Percentiles rank a stretch among this genome's conserved stretches.
Conservation (phyloP, 2,797 vertebrate species). For the Etheostoma perlongum region DNA sequence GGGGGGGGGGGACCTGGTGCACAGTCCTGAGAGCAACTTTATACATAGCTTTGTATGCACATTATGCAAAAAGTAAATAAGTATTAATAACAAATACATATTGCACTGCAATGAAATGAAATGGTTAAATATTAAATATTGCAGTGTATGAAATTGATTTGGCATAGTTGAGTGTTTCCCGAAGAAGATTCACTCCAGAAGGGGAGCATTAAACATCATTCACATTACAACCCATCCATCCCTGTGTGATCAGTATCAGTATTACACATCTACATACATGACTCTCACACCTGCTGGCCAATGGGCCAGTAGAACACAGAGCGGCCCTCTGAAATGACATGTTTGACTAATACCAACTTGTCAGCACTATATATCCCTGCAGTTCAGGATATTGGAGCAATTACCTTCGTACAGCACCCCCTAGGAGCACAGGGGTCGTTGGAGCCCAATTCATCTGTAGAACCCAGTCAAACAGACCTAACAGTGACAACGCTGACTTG, state of each 20-base stretch:
- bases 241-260: slow-evolving; percentile 53
- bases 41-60: too few species aligned
- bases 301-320: slow-evolving; percentile 36
- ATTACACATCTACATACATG: slow-evolving; percentile 39
- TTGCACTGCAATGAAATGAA: too few species aligned
- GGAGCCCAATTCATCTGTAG: slow-evolving; percentile 71
- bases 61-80: too few species aligned
- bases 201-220: slow-evolving; percentile 1
- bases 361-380: slow-evolving; percentile 75
- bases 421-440: slow-evolving; percentile 59
- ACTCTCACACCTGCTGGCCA: slow-evolving; percentile 63
- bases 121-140: too few species aligned
- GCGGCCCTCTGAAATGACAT: slow-evolving; percentile 61
- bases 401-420: slow-evolving; percentile 72
- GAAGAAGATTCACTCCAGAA: not conserved
- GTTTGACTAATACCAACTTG: slow-evolving; percentile 79
- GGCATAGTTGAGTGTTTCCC: not conserved
- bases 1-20: too few species aligned
- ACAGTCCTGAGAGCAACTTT: too few species aligned
- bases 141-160: not conserved
- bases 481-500: slow-evolving; percentile 63
- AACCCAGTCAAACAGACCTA: slow-evolving; percentile 69
- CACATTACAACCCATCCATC: slow-evolving; percentile 1
- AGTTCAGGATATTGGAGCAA: slow-evolving; percentile 81
- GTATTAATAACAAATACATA: too few species aligned